Percentiles rank a stretch among this genome's conserved stretches.
Conservation (phyloP, 2,113 vertebrate species). For the Eclectus roratus region DNA sequence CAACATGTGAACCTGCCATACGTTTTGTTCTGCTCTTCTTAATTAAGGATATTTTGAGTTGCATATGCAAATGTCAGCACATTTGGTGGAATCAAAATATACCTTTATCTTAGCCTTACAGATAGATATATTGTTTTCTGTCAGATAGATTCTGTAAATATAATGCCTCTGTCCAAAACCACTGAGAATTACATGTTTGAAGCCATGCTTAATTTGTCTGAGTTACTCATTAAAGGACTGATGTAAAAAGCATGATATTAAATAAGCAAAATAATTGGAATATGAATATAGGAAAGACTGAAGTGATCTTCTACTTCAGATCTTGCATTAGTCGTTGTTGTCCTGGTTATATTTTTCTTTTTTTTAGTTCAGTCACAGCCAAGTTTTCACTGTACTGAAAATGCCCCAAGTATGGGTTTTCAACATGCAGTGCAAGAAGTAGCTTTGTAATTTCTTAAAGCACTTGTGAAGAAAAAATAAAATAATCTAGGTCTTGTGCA, state of each 20-base stretch:
- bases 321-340: not conserved
- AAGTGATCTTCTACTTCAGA: not conserved
- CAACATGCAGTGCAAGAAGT: not conserved
- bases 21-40: constrained; percentile 46
- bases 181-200: constrained; percentile 1
- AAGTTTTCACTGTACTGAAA: not conserved
- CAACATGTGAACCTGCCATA: not conserved
- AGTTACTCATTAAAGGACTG: not conserved
- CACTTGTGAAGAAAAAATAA: not conserved
- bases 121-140: not conserved
- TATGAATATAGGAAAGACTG: not conserved
- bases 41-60: constrained; percentile 24
- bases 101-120: constrained; percentile 9
- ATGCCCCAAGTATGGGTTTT: not conserved
- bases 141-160: not conserved
- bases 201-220: not conserved
- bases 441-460: not conserved
- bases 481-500: not conserved
- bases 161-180: not conserved
- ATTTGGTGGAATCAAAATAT: not conserved
- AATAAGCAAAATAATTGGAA: not conserved
- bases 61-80: constrained; percentile 21
- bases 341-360: not conserved
- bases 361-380: not conserved
- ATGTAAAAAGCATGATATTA: not conserved